Evolutionary conservation across 2,797 vertebrate genomes (phyloP), one percentile per base, ranked within the genome.

Genomic region (Salmo trutta): DNA sequence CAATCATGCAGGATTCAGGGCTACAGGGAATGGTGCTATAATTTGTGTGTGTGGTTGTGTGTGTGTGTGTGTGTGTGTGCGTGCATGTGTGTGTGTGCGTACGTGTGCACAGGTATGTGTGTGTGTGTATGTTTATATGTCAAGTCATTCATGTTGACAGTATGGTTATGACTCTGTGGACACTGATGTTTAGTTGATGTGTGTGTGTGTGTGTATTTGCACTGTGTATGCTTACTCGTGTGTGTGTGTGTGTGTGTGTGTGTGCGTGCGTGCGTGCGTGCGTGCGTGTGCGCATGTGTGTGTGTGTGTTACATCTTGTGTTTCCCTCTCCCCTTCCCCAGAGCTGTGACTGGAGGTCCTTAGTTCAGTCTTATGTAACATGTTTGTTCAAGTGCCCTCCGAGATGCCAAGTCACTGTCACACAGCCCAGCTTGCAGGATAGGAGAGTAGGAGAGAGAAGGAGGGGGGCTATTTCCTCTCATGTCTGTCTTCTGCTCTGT

Each of bases 301-400:
- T 71, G n/a, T 75, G 27, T 24, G 56, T 27, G 62, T 12, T 56
- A 33, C 33, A n/a, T 33, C 31, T 21, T 47, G n/a, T 19, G 5
- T 27, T 64, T 74, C 53, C 21, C 53, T 59, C 36, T 71, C 33
- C 53, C 52, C 47, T 64, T 19, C 8, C 21, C 65, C 4, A 31
- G 27, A 67, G 73, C n/a, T 59, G 29, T 31, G 2, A 68, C 2
- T 56, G 72, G 74, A 66, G 16, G 2, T 62, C 78, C 7, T 31
- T 2, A 21, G 33, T 77, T 66, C 47, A 69, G 53, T 74, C 71
- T 31, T 54, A 73, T 24, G 62, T 75, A 75, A 75, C 33, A 41
- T 71, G 59, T 81, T 85, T 81, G 74, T 78, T 4, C 5, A 6
- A 71, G 85, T 74, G 72, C 81, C 82, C 76, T 83, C 75, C 54